These are phyloP conservation scores for Marmota flaviventris DNA, from an alignment of 2,113 vertebrate genomes.

Conservation along the genomic window DNA sequence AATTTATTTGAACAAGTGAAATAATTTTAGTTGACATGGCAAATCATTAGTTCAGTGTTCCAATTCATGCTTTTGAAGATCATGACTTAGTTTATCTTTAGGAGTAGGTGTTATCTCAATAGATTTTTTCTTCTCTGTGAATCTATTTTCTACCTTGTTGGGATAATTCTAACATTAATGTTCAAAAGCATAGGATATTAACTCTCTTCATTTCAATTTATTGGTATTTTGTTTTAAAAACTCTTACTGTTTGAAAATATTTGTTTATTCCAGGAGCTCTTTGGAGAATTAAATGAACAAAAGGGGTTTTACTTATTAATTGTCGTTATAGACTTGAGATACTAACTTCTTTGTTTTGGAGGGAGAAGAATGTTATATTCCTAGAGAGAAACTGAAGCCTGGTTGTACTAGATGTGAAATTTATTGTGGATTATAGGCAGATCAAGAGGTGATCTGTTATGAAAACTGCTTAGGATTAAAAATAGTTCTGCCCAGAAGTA, in stretches of 20 bases:
- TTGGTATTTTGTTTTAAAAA: conserved; percentile 29
- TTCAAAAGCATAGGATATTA: background rate
- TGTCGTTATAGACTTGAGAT: background rate
- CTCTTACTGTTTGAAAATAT: conserved; percentile 5
- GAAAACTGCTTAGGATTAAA: conserved; percentile 3
- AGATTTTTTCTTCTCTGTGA: conserved; percentile 12
- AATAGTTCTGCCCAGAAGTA: background rate
- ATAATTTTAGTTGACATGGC: background rate
- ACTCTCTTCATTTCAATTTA: background rate
- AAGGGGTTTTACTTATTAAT: background rate
- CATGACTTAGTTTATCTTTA: conserved; percentile 12
- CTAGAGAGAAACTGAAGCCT: background rate
- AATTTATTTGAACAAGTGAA: conserved; percentile 45
- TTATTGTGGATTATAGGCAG: background rate
- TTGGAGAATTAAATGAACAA: background rate
- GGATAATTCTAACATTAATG: background rate
- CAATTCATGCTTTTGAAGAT: background rate
- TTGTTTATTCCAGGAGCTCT: conserved; percentile 28
- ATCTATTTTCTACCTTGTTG: background rate
- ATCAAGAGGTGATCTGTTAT: background rate
- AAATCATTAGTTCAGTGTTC: conserved; percentile 17
- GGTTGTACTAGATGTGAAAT: background rate
- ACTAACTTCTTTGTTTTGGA: background rate
- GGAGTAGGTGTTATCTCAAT: background rate
- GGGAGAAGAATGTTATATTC: background rate